Percentiles rank a stretch among this genome's conserved stretches.
Conservation (phyloP, 2,888 invertebrate genomes). For the Parelbella ahira region DNA sequence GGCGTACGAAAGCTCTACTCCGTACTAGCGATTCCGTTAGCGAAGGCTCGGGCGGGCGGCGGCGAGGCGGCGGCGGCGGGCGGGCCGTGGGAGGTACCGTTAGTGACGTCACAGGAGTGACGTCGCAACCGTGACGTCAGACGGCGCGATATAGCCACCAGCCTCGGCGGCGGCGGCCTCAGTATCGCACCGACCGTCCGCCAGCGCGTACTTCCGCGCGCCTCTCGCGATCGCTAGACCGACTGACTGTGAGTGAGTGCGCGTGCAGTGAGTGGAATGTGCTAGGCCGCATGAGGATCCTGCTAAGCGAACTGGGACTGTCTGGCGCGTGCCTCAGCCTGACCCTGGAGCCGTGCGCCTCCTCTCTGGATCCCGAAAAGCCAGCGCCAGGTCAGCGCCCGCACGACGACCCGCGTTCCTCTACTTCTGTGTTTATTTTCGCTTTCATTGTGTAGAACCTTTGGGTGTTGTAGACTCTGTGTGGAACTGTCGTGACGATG, state of each 20-base stretch:
- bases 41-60: conserved; percentile 78
- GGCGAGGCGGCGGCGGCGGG: conserved; percentile 58
- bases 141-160: conserved; percentile 77
- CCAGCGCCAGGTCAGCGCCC: conserved; percentile 80
- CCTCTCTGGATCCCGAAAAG: conserved; percentile 73
- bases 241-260: conserved; percentile 70
- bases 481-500: conserved; percentile 77
- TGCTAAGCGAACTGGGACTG: conserved; percentile 79
- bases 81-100: conserved; percentile 80
- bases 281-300: conserved; percentile 80
- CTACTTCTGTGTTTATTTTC: conserved; percentile 79
- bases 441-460: conserved; percentile 80
- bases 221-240: conserved; percentile 56
- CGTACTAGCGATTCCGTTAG: conserved; percentile 78
- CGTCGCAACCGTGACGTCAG: conserved; percentile 76
- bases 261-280: conserved; percentile 79
- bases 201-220: conserved; percentile 66
- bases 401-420: conserved; percentile 64
- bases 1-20: conserved; percentile 66
- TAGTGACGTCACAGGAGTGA: conserved; percentile 74
- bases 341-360: conserved; percentile 76
- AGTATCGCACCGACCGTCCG: conserved; percentile 79
- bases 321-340: conserved; percentile 78
- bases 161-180: conserved; percentile 78
- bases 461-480: conserved; percentile 72